Evolutionary conservation across 2,113 vertebrate species (phyloP).

Genomic region (Cyprinus carpio): DNA sequence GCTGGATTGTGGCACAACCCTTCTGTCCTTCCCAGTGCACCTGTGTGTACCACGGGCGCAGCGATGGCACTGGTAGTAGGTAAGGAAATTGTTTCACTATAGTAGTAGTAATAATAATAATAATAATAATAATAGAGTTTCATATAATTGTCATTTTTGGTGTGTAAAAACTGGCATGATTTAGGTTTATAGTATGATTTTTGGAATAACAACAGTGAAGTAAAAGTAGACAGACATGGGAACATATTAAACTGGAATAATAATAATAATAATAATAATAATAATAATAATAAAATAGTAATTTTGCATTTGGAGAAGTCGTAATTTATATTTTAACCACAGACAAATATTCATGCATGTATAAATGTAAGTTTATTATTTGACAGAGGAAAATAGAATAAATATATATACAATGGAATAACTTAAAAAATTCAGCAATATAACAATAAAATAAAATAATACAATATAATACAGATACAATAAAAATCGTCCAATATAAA

Average conservation of each 20-base stretch:
- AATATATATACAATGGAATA: no score
- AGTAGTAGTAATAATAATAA: neutral
- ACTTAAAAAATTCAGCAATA: no score
- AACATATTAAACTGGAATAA: neutral
- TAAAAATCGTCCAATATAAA: no score
- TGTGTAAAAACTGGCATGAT: neutral
- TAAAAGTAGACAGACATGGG: neutral
- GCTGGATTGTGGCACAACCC: slow-evolving; percentile 67
- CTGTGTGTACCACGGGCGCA: slow-evolving; percentile 82
- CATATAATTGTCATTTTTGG: neutral
- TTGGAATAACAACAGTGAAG: neutral
- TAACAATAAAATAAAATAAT: no score
- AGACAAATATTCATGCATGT: neutral
- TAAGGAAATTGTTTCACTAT: slow-evolving; percentile 61
- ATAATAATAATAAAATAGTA: neutral
- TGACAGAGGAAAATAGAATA: no score
- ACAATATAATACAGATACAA: no score
- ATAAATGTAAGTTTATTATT: neutral
- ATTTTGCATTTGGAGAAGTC: neutral
- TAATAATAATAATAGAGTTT: neutral
- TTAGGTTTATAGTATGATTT: neutral
- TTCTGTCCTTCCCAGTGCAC: slow-evolving; percentile 94
- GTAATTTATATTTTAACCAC: neutral
- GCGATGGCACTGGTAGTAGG: slow-evolving; percentile 84
- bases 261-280: no score